Evolutionary conservation across 2,888 invertebrate species (phyloP).

Genomic region (Desoria tigrina): DNA sequence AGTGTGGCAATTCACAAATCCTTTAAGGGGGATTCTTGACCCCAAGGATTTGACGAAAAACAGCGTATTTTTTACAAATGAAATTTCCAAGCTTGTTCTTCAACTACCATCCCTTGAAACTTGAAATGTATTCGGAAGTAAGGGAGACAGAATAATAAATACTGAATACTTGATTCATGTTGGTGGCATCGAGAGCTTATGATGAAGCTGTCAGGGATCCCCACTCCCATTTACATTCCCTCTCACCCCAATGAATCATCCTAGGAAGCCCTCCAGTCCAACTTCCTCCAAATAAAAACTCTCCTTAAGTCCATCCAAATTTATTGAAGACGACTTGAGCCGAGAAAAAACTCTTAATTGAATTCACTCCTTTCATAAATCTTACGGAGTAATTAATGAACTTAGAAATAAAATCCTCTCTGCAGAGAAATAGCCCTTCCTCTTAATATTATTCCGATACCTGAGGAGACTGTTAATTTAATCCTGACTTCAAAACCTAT

Average conservation of each 20-base stretch:
- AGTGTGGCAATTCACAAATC: too few relatives aligned
- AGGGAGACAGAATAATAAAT: background rate
- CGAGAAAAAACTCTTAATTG: conserved; percentile 4
- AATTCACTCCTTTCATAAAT: conserved; percentile 15
- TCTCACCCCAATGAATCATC: background rate
- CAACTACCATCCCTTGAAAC: background rate
- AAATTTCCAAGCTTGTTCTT: too few relatives aligned
- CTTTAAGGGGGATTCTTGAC: too few relatives aligned
- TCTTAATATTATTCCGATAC: too few relatives aligned
- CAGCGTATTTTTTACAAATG: too few relatives aligned
- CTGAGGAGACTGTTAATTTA: conserved; percentile 11
- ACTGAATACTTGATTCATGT: background rate
- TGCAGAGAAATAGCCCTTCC: too few relatives aligned
- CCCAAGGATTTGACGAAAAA: too few relatives aligned
- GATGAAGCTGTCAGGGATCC: conserved; percentile 2
- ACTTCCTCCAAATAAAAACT: background rate
- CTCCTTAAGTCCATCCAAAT: background rate
- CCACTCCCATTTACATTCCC: conserved; percentile 7
- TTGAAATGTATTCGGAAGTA: background rate
- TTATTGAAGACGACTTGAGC: background rate
- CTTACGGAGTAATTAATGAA: conserved; percentile 9
- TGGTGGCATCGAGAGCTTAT: background rate
- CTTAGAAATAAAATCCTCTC: background rate
- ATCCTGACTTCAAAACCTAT: background rate
- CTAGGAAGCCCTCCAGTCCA: conserved; percentile 4